phyloP scores from a whole-genome alignment of 2,888 invertebrate genomes.

The Uloborus plumipes region DNA sequence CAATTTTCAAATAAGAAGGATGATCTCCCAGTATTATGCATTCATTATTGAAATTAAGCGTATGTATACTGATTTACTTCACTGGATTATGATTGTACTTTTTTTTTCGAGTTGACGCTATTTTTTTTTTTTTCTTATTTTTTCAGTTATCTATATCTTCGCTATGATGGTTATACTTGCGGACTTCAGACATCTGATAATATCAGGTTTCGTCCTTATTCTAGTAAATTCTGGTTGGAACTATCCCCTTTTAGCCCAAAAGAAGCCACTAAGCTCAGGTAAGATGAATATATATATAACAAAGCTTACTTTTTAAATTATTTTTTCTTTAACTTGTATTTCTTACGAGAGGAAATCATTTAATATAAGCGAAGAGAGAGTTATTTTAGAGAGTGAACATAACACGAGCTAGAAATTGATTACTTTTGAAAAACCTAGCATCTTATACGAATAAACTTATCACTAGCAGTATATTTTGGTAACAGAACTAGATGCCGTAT shows the following conservation, averaged over 20 bases:
- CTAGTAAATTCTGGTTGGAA: constrained; percentile 24
- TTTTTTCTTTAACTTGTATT: not conserved
- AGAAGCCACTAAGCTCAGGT: constrained; percentile 18
- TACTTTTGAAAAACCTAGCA: too few species aligned
- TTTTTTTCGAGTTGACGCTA: not conserved
- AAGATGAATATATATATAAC: not conserved
- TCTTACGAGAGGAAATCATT: not conserved
- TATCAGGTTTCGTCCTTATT: constrained; percentile 35
- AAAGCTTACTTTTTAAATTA: too few species aligned
- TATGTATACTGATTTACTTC: too few species aligned
- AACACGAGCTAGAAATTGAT: too few species aligned
- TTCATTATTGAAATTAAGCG: too few species aligned
- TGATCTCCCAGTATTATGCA: too few species aligned
- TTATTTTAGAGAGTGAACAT: too few species aligned
- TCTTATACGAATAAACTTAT: too few species aligned
- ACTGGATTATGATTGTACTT: not conserved
- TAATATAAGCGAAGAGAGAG: not conserved
- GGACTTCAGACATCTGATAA: constrained; percentile 32
- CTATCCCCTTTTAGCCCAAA: constrained; percentile 21
- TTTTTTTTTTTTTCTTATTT: not conserved
- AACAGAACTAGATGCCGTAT: too few species aligned
- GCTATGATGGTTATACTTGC: constrained; percentile 45
- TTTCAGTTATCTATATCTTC: constrained; percentile 1
- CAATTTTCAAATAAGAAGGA: too few species aligned
- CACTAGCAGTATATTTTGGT: too few species aligned